phyloP scores from a whole-genome alignment of 2,113 vertebrate species.

The Alexandromys fortis region DNA sequence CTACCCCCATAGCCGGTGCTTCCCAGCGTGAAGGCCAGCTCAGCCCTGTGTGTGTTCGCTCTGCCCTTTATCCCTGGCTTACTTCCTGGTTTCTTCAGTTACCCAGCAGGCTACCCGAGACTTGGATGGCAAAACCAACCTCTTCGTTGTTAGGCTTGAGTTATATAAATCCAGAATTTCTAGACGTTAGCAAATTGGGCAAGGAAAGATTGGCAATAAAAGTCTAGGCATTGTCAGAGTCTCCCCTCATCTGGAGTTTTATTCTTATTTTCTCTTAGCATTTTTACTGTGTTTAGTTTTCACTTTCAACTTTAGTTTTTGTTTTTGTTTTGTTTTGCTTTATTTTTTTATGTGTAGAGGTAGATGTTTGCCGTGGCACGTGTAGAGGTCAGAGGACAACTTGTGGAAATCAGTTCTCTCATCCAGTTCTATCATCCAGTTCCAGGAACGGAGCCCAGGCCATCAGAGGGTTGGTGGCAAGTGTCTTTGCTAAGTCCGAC shows the following conservation, averaged over 20 bases:
- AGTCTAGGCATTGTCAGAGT: not conserved
- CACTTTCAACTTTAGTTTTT: too few relatives aligned
- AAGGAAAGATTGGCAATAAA: not conserved
- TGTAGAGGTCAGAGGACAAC: not conserved
- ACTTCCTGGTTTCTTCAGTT: conserved; percentile 68
- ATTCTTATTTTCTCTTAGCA: too few relatives aligned
- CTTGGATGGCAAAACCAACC: conserved; percentile 50
- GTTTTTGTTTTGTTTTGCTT: too few relatives aligned
- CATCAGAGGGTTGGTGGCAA: not conserved
- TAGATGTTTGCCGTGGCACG: too few relatives aligned
- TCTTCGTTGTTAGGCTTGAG: conserved; percentile 31
- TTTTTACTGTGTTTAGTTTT: not conserved
- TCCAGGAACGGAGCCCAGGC: not conserved
- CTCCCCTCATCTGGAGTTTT: not conserved
- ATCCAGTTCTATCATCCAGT: too few relatives aligned
- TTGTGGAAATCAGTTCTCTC: not conserved
- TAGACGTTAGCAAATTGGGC: conserved; percentile 32
- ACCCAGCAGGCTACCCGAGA: conserved; percentile 31
- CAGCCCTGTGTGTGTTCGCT: conserved; percentile 49
- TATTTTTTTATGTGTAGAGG: not conserved
- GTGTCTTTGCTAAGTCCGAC: not conserved
- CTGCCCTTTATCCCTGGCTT: conserved; percentile 65
- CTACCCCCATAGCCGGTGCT: conserved; percentile 48
- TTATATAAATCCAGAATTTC: conserved; percentile 59
- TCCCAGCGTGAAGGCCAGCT: not conserved